Percentiles rank a stretch among this genome's conserved stretches.
Conservation (phyloP, 1,140 invertebrate species). For the Macrocentrus cingulum region DNA sequence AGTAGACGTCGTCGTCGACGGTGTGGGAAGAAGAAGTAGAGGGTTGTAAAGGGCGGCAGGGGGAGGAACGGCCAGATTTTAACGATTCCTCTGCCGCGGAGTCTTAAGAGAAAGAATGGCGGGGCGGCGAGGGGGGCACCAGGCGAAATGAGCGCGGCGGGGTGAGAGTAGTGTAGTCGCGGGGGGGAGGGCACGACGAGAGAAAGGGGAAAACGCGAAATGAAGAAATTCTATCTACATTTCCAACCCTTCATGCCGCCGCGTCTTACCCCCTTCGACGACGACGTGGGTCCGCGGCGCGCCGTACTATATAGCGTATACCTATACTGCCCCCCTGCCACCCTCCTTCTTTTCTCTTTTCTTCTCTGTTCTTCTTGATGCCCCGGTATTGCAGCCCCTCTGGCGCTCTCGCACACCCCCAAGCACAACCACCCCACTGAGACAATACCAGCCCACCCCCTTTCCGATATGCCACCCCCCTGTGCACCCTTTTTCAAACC, state of each 20-base stretch:
- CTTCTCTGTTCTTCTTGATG: constrained; percentile 24
- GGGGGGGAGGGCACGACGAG: constrained; percentile 34
- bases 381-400: constrained; percentile 18
- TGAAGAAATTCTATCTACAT: constrained; percentile 62
- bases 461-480: constrained; percentile 17
- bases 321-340: no score
- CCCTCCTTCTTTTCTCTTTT: constrained; percentile 21
- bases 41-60: constrained; percentile 11
- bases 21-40: constrained; percentile 15
- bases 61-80: constrained; percentile 57
- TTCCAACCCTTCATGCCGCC: constrained; percentile 59
- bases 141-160: constrained; percentile 30
- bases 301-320: constrained; percentile 10
- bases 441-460: constrained; percentile 49
- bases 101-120: constrained; percentile 60
- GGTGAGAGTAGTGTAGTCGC: constrained; percentile 26
- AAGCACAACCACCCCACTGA: constrained; percentile 50
- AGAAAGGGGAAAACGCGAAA: constrained; percentile 54
- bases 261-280: constrained; percentile 50
- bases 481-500: constrained; percentile 40
- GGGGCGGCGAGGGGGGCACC: no score
- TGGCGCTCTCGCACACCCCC: constrained; percentile 30
- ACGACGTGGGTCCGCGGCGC: constrained; percentile 4
- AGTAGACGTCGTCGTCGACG: constrained; percentile 15
- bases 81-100: constrained; percentile 60